Base-by-base conservation (phyloP, 2,113 vertebrate species). In the Elgaria multicarinata region DNA sequence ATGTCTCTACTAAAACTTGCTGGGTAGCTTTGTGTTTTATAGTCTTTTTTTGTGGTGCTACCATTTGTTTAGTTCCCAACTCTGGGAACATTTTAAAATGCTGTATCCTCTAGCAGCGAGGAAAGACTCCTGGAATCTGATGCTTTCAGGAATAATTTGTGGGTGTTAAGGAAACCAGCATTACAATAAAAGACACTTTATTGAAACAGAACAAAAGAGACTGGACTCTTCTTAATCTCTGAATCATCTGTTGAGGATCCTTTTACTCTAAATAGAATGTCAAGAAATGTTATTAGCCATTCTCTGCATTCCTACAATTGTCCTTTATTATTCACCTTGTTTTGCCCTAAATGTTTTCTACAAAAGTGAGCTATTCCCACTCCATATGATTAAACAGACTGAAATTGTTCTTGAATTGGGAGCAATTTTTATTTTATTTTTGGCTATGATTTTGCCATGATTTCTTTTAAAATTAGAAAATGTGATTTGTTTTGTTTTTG, bases 101-200 rank as follows among this genome's bases (percentile, higher is more conserved):
- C 79, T 83, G 79, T 95, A 87, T 94, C 86, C 90, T 92, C 10
- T 91, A 89, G 88, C 67, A 93, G 83, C 90, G 87, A 62, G 82
- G 82, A 97, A 96, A 90, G 36, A 78, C 87, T 90, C 81, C 31
- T 95, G 90, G 92, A 96, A 96, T 95, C 82, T 76, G 86, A 86
- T 91, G 86, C 79, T 92, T 95, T 95, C 87, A 92, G 88, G 87
- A 96, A 93, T 94, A 92, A 95, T 94, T 90, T 93, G 86, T 92
- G 87, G 62, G 92, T 90, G 79, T 94, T 95, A 91, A 2, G 53
- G 85, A 95, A 95, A 90, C 4, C 10, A 78, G 86, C 36, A 83
- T 85, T 91, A 88, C 46, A 86, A 53, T 93, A 83, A 88, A 94
- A 95, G 81, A 86, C 28, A 87, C 5, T 91, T 93, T 94, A 95